These are phyloP conservation scores for Turritopsis rubra DNA, from an alignment of 30 jellyfish, hydroid and myxozoan species.

Conservation along the genomic window DNA sequence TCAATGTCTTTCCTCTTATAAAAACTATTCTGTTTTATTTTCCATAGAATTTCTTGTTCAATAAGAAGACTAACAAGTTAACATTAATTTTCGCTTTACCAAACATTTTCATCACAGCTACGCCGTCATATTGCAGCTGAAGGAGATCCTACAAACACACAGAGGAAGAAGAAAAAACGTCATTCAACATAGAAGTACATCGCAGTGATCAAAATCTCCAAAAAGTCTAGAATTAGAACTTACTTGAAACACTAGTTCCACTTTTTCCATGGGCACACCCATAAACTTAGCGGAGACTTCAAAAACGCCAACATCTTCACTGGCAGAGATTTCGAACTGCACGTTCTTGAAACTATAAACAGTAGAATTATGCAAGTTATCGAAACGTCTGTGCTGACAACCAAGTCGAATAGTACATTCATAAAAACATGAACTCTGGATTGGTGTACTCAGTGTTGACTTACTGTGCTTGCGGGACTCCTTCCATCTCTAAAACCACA, in stretches of 20 bases:
- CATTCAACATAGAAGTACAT: not conserved
- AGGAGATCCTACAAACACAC: constrained; percentile 69
- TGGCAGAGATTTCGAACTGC: constrained; percentile 65
- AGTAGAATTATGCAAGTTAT: not conserved
- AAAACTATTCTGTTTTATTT: too few relatives aligned
- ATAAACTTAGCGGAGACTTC: constrained; percentile 82
- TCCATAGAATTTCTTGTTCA: constrained; percentile 94
- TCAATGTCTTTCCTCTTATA: too few relatives aligned
- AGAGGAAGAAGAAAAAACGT: not conserved
- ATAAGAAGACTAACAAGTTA: constrained; percentile 63
- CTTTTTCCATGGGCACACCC: constrained; percentile 98
- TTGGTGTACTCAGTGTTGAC: constrained; percentile 10
- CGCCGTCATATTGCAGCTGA: constrained; percentile 96
- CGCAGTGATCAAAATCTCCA: not conserved
- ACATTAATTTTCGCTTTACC: constrained; percentile 94
- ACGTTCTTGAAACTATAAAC: constrained; percentile 78
- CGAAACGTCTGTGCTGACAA: too few relatives aligned
- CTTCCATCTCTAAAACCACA: constrained; percentile 88
- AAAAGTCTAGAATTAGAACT: not conserved
- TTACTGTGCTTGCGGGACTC: constrained; percentile 92
- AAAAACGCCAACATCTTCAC: constrained; percentile 82
- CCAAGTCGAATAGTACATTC: too few relatives aligned
- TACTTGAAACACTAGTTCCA: constrained; percentile 93
- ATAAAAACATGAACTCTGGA: too few relatives aligned
- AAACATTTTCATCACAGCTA: constrained; percentile 95